A percentile compares a stretch with the other conserved stretches of the same genome.
These are phyloP conservation scores for Drosophila subobscura DNA, from an alignment of 1,140 invertebrate species.

Conservation along the genomic window DNA sequence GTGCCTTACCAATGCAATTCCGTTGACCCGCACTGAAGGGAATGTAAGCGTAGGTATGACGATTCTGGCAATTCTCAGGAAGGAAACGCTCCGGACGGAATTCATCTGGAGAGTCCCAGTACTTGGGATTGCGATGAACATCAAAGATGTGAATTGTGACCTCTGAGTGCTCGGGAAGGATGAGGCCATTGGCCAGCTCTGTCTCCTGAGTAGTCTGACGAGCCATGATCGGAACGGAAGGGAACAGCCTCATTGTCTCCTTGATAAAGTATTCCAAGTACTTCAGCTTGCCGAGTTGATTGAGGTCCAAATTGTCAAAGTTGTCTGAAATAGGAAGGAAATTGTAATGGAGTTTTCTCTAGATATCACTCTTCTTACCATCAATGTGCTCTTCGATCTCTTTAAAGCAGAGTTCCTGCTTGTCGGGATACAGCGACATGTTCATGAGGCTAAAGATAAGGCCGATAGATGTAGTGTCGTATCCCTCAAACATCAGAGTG, in stretches of 20 bases:
- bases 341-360: not conserved
- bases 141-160: slow-evolving; percentile 84
- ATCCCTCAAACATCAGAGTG: slow-evolving; percentile 91
- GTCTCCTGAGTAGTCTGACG: slow-evolving; percentile 85
- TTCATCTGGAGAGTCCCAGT: slow-evolving; percentile 88
- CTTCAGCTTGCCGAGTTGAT: slow-evolving; percentile 86
- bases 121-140: slow-evolving; percentile 86
- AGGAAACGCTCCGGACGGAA: slow-evolving; percentile 91
- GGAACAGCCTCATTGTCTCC: slow-evolving; percentile 87
- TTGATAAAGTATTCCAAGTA: slow-evolving; percentile 88
- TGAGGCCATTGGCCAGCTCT: slow-evolving; percentile 71
- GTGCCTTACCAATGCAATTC: slow-evolving; percentile 72
- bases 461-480: slow-evolving; percentile 89
- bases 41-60: slow-evolving; percentile 85
- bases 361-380: slow-evolving; percentile 8
- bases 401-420: slow-evolving; percentile 87
- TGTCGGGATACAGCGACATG: slow-evolving; percentile 86
- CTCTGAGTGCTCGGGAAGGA: slow-evolving; percentile 84
- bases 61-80: slow-evolving; percentile 85
- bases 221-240: slow-evolving; percentile 88
- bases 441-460: slow-evolving; percentile 86
- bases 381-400: slow-evolving; percentile 60
- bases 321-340: slow-evolving; percentile 37
- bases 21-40: slow-evolving; percentile 85
- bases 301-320: slow-evolving; percentile 82